Percentiles rank a stretch among this genome's conserved stretches.
Conservation (phyloP, 2,113 vertebrate genomes). For the Actenoides lindsayi region DNA sequence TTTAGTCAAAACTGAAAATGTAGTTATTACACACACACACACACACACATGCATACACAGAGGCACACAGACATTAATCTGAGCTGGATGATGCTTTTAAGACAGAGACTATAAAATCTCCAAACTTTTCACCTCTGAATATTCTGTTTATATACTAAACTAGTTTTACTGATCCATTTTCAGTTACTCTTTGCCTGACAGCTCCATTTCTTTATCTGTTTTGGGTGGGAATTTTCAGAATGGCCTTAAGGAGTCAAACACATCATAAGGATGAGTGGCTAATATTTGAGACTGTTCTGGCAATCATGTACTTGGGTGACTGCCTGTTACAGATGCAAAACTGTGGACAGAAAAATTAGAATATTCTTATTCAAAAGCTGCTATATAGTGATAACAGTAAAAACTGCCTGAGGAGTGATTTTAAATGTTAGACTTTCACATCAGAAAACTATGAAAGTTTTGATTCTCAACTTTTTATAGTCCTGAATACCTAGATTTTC, state of each 20-base stretch:
- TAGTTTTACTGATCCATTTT: neutral
- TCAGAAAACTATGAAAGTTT: neutral
- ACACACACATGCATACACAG: neutral
- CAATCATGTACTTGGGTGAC: neutral
- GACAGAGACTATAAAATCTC: neutral
- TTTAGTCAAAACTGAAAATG: neutral
- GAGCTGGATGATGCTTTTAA: neutral
- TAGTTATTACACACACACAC: neutral
- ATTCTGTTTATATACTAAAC: neutral
- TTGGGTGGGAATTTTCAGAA: neutral
- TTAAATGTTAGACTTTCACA: neutral
- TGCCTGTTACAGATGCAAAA: neutral
- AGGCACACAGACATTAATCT: neutral
- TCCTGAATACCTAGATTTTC: neutral
- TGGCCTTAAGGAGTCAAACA: neutral
- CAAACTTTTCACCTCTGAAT: neutral
- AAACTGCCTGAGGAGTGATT: neutral
- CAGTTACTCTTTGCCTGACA: neutral
- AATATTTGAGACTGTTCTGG: neutral
- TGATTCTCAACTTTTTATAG: neutral
- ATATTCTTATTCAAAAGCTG: neutral
- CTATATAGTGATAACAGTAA: neutral
- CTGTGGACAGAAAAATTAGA: neutral
- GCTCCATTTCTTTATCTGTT: neutral
- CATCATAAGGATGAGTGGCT: neutral